phyloP scores from a whole-genome alignment of 2,797 vertebrate genomes.

The Oryzias sinensis region DNA sequence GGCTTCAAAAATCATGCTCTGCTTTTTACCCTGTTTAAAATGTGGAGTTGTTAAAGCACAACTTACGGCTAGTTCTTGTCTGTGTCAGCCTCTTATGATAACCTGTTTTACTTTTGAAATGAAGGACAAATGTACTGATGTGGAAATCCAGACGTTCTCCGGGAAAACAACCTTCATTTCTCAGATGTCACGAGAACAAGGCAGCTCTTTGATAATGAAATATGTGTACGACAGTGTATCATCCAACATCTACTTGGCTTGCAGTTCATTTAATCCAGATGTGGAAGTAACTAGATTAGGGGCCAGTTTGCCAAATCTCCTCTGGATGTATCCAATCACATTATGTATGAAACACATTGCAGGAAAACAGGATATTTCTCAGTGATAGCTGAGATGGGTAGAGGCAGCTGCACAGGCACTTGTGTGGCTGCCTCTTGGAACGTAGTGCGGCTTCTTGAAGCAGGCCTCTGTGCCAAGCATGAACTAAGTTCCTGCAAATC shows the following conservation, averaged over 20 bases:
- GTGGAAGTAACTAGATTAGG: conserved; percentile 60
- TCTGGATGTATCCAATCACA: conserved; percentile 58
- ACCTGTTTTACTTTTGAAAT: conserved; percentile 15
- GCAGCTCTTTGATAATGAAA: conserved; percentile 34
- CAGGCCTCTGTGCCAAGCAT: conserved; percentile 51
- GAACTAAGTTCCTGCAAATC: conserved; percentile 70
- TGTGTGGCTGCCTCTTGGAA: conserved; percentile 31
- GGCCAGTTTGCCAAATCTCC: conserved; percentile 45
- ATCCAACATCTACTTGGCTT: conserved; percentile 44
- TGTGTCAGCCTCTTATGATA: not conserved
- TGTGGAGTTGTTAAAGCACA: conserved; percentile 6
- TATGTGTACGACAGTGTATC: conserved; percentile 41
- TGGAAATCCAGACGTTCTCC: conserved; percentile 8
- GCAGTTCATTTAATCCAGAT: conserved; percentile 55
- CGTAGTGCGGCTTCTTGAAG: conserved; percentile 31
- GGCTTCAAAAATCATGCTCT: conserved; percentile 17
- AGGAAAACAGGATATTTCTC: conserved; percentile 38
- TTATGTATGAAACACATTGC: conserved; percentile 54
- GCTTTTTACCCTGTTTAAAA: conserved; percentile 1
- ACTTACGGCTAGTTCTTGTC: not conserved
- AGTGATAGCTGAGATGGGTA: conserved; percentile 44
- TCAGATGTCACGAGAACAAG: conserved; percentile 34
- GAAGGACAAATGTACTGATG: conserved; percentile 15
- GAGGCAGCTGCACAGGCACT: conserved; percentile 46
- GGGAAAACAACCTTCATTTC: conserved; percentile 22